Evolutionary conservation across 2,888 invertebrate species (phyloP), one percentile per base, ranked within the genome.

Genomic region (Drosophila austrosaltans): DNA sequence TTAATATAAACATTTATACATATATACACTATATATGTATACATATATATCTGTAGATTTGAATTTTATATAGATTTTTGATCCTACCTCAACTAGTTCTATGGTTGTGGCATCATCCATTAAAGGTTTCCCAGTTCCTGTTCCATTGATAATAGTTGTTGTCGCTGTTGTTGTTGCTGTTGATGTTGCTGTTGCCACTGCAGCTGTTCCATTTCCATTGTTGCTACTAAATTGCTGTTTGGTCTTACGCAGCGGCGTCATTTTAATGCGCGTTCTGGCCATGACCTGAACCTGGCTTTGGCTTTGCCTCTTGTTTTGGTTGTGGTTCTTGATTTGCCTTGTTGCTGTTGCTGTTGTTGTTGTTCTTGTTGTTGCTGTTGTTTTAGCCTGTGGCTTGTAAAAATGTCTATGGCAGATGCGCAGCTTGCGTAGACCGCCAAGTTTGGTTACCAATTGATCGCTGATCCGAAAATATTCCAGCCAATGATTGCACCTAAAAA

Each of bases 231-330:
- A 57, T 16, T 60, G 58, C 3, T 42, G 48, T 79, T 91, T 91
- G 63, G 86, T 77, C 64, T 78, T 77, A 63, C 91, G 90, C 69
- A 89, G 75, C 68, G 90, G 91, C 74, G 91, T 91, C 39, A 88
- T 91, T 79, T 91, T 91, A 65, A 91, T 91, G 65, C 90, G 82
- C 67, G 91, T 91, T 71, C 91, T 91, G 77, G 91, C 90, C 91
- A 91, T 91, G 74, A 81, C 80, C 76, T 75, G 71, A 58, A 77
- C 76, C 64, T 79, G 79, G 66, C 77, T 81, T 48, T 48, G 48
- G 48, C 48, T 48, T 20, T 22, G 44, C 22, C 44, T 48, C 36
- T 36, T 36, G 36, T 36, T 36, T 36, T 36, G 36, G 20, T 22
- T 48, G 8, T 48, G 8, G 44, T 48, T 22, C 44, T 20, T 7